phyloP scores from a whole-genome alignment of 92 coral and sea anemone species.

The Porites rus region DNA sequence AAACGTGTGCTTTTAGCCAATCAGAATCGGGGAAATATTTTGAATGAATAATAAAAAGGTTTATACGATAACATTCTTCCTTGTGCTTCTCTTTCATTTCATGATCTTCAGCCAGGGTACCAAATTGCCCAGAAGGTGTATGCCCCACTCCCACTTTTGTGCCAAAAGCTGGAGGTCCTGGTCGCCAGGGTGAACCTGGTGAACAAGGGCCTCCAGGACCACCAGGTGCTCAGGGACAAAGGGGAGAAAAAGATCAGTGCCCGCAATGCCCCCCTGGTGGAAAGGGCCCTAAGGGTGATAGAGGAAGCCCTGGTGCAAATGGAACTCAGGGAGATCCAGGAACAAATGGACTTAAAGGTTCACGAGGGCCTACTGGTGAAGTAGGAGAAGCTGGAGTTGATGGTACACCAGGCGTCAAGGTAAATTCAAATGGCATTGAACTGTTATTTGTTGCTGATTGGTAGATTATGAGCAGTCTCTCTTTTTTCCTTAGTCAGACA shows the following conservation, averaged over 20 bases:
- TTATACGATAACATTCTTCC: not conserved
- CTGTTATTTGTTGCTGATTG: not conserved
- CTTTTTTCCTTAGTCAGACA: too few species aligned
- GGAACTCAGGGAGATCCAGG: slow-evolving; percentile 53
- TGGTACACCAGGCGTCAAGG: slow-evolving; percentile 45
- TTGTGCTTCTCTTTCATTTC: not conserved
- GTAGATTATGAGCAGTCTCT: not conserved
- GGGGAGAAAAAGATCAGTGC: slow-evolving; percentile 6
- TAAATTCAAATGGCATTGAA: not conserved
- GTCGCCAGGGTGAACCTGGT: slow-evolving; percentile 29
- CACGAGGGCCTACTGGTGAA: slow-evolving; percentile 53
- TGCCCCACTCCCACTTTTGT: not conserved
- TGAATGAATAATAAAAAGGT: too few species aligned
- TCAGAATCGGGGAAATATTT: too few species aligned
- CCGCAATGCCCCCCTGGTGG: not conserved
- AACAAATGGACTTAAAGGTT: slow-evolving; percentile 56
- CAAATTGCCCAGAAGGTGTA: not conserved
- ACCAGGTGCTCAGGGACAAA: slow-evolving; percentile 47
- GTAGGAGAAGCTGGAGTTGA: slow-evolving; percentile 60
- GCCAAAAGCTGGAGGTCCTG: not conserved
- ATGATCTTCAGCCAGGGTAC: slow-evolving; percentile 5
- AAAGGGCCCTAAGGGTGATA: too few species aligned
- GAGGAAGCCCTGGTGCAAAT: slow-evolving; percentile 60
- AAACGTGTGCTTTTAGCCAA: too few species aligned
- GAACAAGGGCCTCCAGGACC: slow-evolving; percentile 1